Percentiles rank a stretch among this genome's conserved stretches.
These are phyloP conservation scores for Microtus oregoni DNA, from an alignment of 2,113 vertebrate genomes.

Conservation along the genomic window DNA sequence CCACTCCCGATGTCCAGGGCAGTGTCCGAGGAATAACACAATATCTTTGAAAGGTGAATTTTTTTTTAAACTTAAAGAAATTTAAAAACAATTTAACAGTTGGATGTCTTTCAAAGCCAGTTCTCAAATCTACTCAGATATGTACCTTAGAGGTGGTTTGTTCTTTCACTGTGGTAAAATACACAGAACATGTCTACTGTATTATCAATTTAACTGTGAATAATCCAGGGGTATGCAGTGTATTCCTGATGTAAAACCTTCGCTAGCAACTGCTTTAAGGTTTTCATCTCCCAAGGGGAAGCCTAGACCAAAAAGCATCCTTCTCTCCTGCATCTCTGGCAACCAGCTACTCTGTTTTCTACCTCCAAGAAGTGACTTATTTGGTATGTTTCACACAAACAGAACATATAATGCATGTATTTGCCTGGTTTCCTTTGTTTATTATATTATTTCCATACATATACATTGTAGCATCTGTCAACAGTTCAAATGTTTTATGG, in stretches of 20 bases:
- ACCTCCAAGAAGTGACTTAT: not conserved
- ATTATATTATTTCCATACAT: constrained; percentile 24
- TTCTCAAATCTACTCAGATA: constrained; percentile 30
- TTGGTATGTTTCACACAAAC: constrained; percentile 41
- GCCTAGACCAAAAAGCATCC: not conserved
- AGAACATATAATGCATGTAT: not conserved
- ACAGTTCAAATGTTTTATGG: constrained; percentile 23
- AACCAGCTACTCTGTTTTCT: not conserved
- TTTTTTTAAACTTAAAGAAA: not conserved
- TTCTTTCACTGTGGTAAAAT: not conserved
- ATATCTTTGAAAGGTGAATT: not conserved
- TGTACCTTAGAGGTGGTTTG: not conserved
- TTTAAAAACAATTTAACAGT: constrained; percentile 15
- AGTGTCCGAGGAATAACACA: not conserved
- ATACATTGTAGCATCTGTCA: not conserved
- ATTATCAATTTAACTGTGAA: constrained; percentile 20
- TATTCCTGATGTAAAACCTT: not conserved
- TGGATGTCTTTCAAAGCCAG: constrained; percentile 48
- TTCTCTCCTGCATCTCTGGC: not conserved
- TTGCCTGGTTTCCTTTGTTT: constrained; percentile 5
- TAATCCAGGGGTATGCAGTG: not conserved
- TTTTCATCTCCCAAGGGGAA: not conserved
- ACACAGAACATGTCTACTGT: not conserved
- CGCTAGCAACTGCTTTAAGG: not conserved
- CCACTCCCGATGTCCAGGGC: not conserved